Evolutionary conservation across 2,888 invertebrate species (phyloP).

Genomic region (Podabrus alpinus): DNA sequence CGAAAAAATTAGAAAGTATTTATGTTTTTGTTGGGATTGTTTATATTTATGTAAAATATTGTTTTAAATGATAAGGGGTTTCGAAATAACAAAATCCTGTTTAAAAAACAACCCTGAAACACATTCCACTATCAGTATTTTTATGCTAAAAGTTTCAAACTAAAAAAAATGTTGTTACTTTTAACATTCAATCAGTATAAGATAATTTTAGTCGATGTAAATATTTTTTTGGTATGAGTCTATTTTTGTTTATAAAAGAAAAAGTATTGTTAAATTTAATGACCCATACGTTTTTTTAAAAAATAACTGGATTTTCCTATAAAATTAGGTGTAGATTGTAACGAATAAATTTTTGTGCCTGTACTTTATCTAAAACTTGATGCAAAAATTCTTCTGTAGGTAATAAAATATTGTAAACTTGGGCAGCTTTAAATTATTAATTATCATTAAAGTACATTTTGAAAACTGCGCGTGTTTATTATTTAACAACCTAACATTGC

Average conservation of each 20-base stretch:
- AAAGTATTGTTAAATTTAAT: neutral
- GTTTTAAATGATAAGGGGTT: slow-evolving; percentile 8
- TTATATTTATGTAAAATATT: slow-evolving; percentile 6
- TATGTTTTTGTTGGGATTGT: slow-evolving; percentile 17
- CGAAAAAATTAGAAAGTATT: slow-evolving; percentile 33
- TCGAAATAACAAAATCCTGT: neutral
- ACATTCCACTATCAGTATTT: slow-evolving; percentile 52
- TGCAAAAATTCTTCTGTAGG: slow-evolving; percentile 12
- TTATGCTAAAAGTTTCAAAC: slow-evolving; percentile 41
- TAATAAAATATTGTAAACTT: slow-evolving; percentile 12
- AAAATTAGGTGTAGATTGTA: slow-evolving; percentile 8
- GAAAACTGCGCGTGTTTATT: neutral
- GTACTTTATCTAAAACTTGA: slow-evolving; percentile 8
- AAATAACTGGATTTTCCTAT: slow-evolving; percentile 6
- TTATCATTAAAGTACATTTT: slow-evolving; percentile 26
- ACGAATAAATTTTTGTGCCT: slow-evolving; percentile 15
- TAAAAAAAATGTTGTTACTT: slow-evolving; percentile 35
- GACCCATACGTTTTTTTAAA: slow-evolving; percentile 7
- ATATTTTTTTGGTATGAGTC: neutral
- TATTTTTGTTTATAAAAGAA: neutral
- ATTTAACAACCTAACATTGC: neutral
- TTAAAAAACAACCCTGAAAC: slow-evolving; percentile 29
- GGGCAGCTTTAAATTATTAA: slow-evolving; percentile 25
- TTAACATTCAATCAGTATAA: neutral
- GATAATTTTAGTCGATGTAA: slow-evolving; percentile 1